Evolutionary conservation across 2,797 vertebrate genomes (phyloP).

Genomic region (Urophycis tenuis): DNA sequence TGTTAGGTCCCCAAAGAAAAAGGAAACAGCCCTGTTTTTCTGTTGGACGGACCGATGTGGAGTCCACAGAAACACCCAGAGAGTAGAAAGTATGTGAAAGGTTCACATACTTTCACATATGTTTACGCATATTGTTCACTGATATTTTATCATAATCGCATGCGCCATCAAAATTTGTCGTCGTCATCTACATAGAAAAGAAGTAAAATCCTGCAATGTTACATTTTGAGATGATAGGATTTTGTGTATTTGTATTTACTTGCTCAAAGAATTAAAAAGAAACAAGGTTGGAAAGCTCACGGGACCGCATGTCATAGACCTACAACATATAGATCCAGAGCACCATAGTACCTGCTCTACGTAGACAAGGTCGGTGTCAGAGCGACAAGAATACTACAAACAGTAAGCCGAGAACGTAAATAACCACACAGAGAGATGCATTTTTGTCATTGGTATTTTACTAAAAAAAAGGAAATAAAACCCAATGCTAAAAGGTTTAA

Average conservation of each 20-base stretch:
- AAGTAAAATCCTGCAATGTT: no score
- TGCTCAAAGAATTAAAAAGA: no score
- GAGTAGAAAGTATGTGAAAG: not conserved
- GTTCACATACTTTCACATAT: no score
- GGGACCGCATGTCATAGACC: no score
- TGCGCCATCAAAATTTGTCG: not conserved
- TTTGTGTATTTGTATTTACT: no score
- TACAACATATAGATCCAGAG: no score
- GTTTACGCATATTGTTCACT: not conserved
- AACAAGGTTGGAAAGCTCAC: no score
- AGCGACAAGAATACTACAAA: no score
- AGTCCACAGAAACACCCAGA: not conserved
- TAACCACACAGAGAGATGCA: slow-evolving; percentile 48
- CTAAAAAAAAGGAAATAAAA: slow-evolving; percentile 64
- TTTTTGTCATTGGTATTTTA: slow-evolving; percentile 65
- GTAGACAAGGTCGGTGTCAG: no score
- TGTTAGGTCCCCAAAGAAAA: slow-evolving; percentile 43
- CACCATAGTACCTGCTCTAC: no score
- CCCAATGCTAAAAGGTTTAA: slow-evolving; percentile 55
- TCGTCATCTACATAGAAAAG: not conserved
- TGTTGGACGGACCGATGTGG: not conserved
- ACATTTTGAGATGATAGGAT: not conserved
- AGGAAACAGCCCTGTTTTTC: slow-evolving; percentile 30
- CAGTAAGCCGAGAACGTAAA: slow-evolving; percentile 30
- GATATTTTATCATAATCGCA: not conserved